Percentiles rank a stretch among this genome's conserved stretches.
Evolutionary conservation across 2,888 invertebrate genomes (phyloP).

Genomic region (Thymelicus sylvestris): DNA sequence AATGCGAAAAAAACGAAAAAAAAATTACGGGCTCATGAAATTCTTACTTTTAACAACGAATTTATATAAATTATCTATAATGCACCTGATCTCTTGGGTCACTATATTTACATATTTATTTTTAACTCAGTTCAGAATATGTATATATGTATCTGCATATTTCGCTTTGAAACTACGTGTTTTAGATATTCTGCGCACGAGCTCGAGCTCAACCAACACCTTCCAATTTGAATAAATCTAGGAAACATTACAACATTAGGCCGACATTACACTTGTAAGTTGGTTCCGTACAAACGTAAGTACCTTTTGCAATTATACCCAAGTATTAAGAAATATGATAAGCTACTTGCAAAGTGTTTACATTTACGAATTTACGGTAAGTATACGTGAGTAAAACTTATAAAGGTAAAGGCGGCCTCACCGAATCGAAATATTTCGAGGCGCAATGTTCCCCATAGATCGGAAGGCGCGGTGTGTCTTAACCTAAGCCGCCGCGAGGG

Average conservation of each 20-base stretch:
- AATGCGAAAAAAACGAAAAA: neutral
- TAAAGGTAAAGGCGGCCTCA: too few relatives aligned
- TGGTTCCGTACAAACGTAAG: too few relatives aligned
- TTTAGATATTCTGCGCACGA: conserved; percentile 6
- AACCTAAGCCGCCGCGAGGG: conserved; percentile 40
- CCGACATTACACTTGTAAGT: too few relatives aligned
- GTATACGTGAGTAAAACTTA: too few relatives aligned
- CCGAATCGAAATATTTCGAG: too few relatives aligned
- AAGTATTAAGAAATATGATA: too few relatives aligned
- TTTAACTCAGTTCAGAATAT: neutral
- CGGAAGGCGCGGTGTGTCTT: conserved; percentile 23
- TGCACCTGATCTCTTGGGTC: neutral
- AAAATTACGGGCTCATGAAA: neutral
- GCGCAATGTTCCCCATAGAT: conserved; percentile 19
- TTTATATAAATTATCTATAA: conserved; percentile 1
- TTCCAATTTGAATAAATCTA: neutral
- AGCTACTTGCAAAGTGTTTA: too few relatives aligned
- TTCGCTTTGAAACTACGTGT: neutral
- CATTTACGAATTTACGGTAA: too few relatives aligned
- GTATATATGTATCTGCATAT: neutral
- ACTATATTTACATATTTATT: neutral
- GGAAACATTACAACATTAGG: neutral
- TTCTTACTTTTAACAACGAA: neutral
- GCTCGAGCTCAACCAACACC: neutral
- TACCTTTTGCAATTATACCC: too few relatives aligned